Evolutionary conservation across 2,888 invertebrate species (phyloP), one percentile per base, ranked within the genome.

Genomic region (Ennomos erosarius): DNA sequence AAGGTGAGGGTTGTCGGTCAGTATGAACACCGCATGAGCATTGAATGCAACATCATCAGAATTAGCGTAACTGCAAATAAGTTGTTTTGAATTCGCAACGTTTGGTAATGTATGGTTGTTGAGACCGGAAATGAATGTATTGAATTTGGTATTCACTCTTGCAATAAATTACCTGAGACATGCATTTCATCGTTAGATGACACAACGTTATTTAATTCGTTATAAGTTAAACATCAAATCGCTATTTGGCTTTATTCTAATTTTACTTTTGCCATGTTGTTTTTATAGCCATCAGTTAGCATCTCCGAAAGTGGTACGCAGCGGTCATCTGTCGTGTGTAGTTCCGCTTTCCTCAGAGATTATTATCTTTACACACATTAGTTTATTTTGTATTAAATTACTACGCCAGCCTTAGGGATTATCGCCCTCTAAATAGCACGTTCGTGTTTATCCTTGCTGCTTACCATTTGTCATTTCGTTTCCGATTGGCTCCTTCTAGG

Each of bases 381-480:
- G 6, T 26, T 26, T 26, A 6, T 26, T 26, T 6, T 26, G 26
- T 6, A 26, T 26, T 26, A 26, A 26, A 26, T 26, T 26, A 26
- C 6, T 26, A 26, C 26, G 6, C 26, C 5, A 26, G 26, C 26
- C 26, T 26, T 26, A 26, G 10, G 71, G 78, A 81, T 82, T 83
- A 82, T 80, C 77, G 78, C 62, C 73, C 76, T 77, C 50, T 76
- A 84, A 80, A 67, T 82, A 68, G 81, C 71, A 68, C 80, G 74
- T 59, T 63, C 68, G 59, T 75, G 69, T 70, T 72, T 77, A 79
- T 76, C 71, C 75, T 76, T 72, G 73, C 62, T 59, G 59, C 62
- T 61, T 62, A 60, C 66, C 58, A 43, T 38, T 48, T 56, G 54
- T 48, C 61, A 43, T 42, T 52, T 63, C 44, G 55, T 55, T 55